phyloP scores from a whole-genome alignment of 2,797 vertebrate genomes.

The Bucorvus abyssinicus region DNA sequence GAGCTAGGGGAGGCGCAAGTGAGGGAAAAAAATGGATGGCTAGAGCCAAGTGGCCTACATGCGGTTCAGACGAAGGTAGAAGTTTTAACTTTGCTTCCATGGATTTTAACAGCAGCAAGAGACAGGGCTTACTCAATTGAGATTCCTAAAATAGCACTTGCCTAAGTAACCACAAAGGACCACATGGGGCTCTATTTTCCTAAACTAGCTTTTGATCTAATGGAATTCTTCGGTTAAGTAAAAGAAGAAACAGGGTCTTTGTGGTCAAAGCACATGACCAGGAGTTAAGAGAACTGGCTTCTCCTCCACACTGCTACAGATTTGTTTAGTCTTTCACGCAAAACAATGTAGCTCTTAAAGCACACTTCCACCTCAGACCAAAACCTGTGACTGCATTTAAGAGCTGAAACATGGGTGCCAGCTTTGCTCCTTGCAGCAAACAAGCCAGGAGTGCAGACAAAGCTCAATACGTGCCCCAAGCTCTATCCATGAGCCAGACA shows the following conservation, averaged over 20 bases:
- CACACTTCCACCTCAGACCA: neutral
- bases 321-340: conserved; percentile 19
- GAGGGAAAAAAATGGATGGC: neutral
- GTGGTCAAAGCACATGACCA: conserved; percentile 55
- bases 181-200: conserved; percentile 70
- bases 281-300: conserved; percentile 34
- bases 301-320: conserved; percentile 24
- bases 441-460: neutral
- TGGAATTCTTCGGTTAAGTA: conserved; percentile 71
- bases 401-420: neutral
- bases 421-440: neutral
- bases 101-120: conserved; percentile 60
- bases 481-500: neutral
- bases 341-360: conserved; percentile 16
- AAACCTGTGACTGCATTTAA: conserved; percentile 27
- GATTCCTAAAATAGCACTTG: conserved; percentile 72
- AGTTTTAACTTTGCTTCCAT: conserved; percentile 63
- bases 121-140: conserved; percentile 58
- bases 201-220: conserved; percentile 70
- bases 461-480: fast-evolving
- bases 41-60: conserved; percentile 42
- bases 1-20: neutral
- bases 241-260: conserved; percentile 64
- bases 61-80: conserved; percentile 7
- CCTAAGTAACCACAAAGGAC: conserved; percentile 69